phyloP scores from a whole-genome alignment of 2,888 invertebrate genomes.

The Patella caerulea region DNA sequence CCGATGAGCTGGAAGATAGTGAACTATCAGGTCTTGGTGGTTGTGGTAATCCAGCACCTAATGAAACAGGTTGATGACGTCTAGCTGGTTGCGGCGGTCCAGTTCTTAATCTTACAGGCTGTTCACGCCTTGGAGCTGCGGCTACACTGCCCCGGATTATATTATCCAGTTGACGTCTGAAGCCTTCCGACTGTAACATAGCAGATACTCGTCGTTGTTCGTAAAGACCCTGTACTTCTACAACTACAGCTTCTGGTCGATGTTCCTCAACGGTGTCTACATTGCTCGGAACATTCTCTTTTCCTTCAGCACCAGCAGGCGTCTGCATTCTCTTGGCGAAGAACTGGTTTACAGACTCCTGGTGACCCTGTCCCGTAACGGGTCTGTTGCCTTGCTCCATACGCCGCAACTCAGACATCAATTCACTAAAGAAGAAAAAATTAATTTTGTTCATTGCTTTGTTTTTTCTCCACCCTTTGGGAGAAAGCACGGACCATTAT shows the following conservation, averaged over 20 bases:
- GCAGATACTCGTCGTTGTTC: slow-evolving; percentile 68
- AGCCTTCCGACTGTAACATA: slow-evolving; percentile 57
- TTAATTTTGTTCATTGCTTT: background rate
- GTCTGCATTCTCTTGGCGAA: slow-evolving; percentile 52
- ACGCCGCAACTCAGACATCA: slow-evolving; percentile 65
- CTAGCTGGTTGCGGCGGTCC: background rate
- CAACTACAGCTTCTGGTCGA: slow-evolving; percentile 63
- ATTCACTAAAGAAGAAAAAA: slow-evolving; percentile 53
- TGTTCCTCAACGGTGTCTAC: slow-evolving; percentile 59
- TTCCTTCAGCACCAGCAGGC: slow-evolving; percentile 35
- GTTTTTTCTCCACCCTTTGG: background rate
- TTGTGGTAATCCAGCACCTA: background rate
- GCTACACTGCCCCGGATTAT: slow-evolving; percentile 60
- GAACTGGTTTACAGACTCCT: slow-evolving; percentile 59
- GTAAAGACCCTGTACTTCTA: slow-evolving; percentile 67
- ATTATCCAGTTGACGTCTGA: slow-evolving; percentile 64
- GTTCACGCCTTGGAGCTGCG: slow-evolving; percentile 21
- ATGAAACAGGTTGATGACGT: slow-evolving; percentile 11
- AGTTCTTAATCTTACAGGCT: background rate
- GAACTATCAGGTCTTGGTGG: background rate
- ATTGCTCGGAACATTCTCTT: slow-evolving; percentile 57
- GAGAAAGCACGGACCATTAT: no score
- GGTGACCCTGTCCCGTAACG: slow-evolving; percentile 62
- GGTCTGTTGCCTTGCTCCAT: slow-evolving; percentile 64
- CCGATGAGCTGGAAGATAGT: background rate